Base-by-base conservation (phyloP, 2,113 vertebrate species). In the Mystacornis crossleyi region DNA sequence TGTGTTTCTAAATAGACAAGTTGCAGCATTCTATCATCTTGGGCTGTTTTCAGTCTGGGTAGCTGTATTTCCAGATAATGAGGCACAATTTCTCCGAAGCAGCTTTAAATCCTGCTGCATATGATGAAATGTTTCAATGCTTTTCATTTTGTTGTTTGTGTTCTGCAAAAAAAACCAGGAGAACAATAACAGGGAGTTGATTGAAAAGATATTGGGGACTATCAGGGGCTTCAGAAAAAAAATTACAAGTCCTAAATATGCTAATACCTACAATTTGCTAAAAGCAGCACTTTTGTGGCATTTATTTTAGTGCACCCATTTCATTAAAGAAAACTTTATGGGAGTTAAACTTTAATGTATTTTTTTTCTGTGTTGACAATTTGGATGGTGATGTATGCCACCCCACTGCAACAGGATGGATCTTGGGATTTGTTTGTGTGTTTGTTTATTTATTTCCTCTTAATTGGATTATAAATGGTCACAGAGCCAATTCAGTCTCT, bases 381-480 rank as follows among this genome's bases (percentile, higher is more conserved):
- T 89, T 61, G 17, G 42, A 93, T n/a, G n/a, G n/a, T n/a, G n/a
- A n/a, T n/a, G n/a, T n/a, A n/a, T n/a, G n/a, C n/a, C n/a, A n/a
- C n/a, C n/a, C n/a, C n/a, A n/a, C n/a, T n/a, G n/a, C n/a, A n/a
- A n/a, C n/a, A n/a, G n/a, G n/a, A n/a, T 69, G 36, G 8, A 14
- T 38, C 24, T 96, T 89, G 60, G n/a, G 51, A 83, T 77, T 95
- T 95, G 47, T 74, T 79, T 86, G 47, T 86, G 62, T 81, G 42
- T 85, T 81, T 92, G 45, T 88, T 94, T 93, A 84, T 94, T 97
- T 97, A 72, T 96, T 95, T 92, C 42, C 75, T 89, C 83, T 89
- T 91, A 96, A 97, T 94, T 96, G 54, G 48, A 86, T 96, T 97
- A 95, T 90, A 89, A 97, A 93, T 90, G 81, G 77, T 91, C 65